Percentiles rank a stretch among this genome's conserved stretches.
These are phyloP conservation scores for Zoanthus gigantus DNA, from an alignment of 92 coral and sea anemone genomes.

Conservation along the genomic window DNA sequence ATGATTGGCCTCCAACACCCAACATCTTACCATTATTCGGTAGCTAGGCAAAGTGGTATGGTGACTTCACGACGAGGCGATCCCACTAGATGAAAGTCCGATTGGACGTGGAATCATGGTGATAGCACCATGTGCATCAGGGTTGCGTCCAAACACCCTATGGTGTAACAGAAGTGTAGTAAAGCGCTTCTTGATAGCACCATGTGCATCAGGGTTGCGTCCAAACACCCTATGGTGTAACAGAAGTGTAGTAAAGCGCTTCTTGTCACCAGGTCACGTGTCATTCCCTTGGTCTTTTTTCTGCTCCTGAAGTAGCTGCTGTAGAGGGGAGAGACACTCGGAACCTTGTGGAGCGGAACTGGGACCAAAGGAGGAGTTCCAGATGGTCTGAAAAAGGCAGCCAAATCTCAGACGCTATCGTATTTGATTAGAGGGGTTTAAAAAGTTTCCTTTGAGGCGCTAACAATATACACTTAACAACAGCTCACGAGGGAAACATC, in stretches of 20 bases:
- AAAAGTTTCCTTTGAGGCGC: not conserved
- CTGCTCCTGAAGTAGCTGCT: slow-evolving; percentile 95
- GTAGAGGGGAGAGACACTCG: slow-evolving; percentile 83
- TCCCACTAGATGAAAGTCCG: not conserved
- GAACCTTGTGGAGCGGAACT: slow-evolving; percentile 69
- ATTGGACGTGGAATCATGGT: not conserved
- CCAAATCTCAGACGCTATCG: not conserved
- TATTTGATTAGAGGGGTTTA: too few species aligned
- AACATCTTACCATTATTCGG: not conserved
- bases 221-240: slow-evolving; percentile 9
- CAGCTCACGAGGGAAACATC: not conserved
- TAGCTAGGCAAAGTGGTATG: not conserved
- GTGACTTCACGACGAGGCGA: not conserved
- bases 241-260: not conserved
- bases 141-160: not conserved
- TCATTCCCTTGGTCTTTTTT: slow-evolving; percentile 85
- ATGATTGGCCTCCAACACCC: not conserved
- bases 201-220: too few species aligned
- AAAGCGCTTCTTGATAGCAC: not conserved
- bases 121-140: not conserved
- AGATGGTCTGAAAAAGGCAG: slow-evolving; percentile 76
- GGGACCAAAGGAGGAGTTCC: slow-evolving; percentile 89
- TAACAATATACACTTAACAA: not conserved
- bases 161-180: slow-evolving; percentile 6
- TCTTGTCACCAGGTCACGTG: slow-evolving; percentile 58